Base-by-base conservation (phyloP, 2,888 invertebrate species). In the Parapristionchus giblindavisi region DNA sequence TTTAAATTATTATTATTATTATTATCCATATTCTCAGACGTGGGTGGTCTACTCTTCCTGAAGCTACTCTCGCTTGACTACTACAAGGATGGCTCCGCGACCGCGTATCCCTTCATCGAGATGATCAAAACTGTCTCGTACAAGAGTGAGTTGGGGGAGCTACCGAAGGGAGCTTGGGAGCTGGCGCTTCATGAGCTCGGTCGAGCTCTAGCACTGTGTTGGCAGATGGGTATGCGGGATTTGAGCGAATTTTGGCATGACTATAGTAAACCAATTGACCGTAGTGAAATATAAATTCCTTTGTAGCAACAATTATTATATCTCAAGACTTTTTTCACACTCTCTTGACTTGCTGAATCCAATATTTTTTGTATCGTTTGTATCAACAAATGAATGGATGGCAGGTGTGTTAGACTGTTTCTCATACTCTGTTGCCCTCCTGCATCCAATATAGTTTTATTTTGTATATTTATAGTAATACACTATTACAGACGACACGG, bases 61-160 rank as follows among this genome's bases (percentile, higher is more conserved):
- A 77, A 80, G 65, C 75, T 80, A 6, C 34, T 80, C 11, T 40
- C 74, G 5, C 54, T 80, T 51, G 76, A 77, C 17, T 82, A 78
- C 70, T 61, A 76, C 65, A 61, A 54, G 58, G 78, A 80, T 27
- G 51, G 65, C 24, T 40, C 79, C 0, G 58, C 77, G 1, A 77
- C 77, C 2, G 60, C 65, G 27, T 84, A 77, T 56, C 84, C 83
- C 8, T 84, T 83, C 76, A 79, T 84, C 21, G 81, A 80, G n/a
- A 76, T 78, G 5, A 77, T 83, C 32, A 75, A 80, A 27, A 60
- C 48, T 6, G 73, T 75, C 11, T 73, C 66, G 54, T 74, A 72
- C 36, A 76, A 72, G 48, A 77, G 54, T 73, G 40, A 58, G 51
- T 70, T 11, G 0, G 2, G 8, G 8, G 14, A 29, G n/a, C 29